Evolutionary conservation across 2,888 invertebrate species (phyloP).

Genomic region (Bibio marci): DNA sequence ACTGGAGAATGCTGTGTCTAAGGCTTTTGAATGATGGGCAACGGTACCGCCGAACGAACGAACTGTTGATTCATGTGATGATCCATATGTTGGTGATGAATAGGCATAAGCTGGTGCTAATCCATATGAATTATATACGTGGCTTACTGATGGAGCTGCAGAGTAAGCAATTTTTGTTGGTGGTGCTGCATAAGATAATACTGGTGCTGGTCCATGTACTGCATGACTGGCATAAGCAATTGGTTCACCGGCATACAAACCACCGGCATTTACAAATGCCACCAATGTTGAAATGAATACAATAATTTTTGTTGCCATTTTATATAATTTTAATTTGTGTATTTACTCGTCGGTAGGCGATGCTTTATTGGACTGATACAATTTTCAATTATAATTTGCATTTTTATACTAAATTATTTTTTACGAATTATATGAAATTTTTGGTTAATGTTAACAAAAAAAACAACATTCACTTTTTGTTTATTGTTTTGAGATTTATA

Average conservation of each 20-base stretch:
- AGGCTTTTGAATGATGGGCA: slow-evolving; percentile 38
- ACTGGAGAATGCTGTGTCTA: slow-evolving; percentile 40
- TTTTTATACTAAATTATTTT: too few species aligned
- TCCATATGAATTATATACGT: slow-evolving; percentile 14
- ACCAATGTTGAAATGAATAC: slow-evolving; percentile 37
- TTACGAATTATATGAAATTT: too few species aligned
- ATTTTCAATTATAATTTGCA: too few species aligned
- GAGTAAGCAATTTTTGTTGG: slow-evolving; percentile 21
- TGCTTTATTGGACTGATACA: too few species aligned
- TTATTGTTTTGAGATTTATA: too few species aligned
- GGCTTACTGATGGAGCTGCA: slow-evolving; percentile 21
- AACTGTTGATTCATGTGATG: slow-evolving; percentile 37
- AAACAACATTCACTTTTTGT: too few species aligned
- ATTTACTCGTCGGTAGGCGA: too few species aligned
- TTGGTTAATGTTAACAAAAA: too few species aligned
- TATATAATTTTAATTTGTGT: too few species aligned
- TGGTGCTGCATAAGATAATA: slow-evolving; percentile 17
- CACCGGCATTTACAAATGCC: too few species aligned
- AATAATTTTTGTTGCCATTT: slow-evolving; percentile 32
- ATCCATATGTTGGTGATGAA: slow-evolving; percentile 24
- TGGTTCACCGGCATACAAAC: too few species aligned
- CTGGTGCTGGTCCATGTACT: slow-evolving; percentile 22
- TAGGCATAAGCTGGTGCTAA: slow-evolving; percentile 12
- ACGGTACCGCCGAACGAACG: slow-evolving; percentile 39
- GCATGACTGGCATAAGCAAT: slow-evolving; percentile 45